Evolutionary conservation across 2,888 invertebrate species (phyloP), one percentile per base, ranked within the genome.

Genomic region (Lepidochrysops patricia): DNA sequence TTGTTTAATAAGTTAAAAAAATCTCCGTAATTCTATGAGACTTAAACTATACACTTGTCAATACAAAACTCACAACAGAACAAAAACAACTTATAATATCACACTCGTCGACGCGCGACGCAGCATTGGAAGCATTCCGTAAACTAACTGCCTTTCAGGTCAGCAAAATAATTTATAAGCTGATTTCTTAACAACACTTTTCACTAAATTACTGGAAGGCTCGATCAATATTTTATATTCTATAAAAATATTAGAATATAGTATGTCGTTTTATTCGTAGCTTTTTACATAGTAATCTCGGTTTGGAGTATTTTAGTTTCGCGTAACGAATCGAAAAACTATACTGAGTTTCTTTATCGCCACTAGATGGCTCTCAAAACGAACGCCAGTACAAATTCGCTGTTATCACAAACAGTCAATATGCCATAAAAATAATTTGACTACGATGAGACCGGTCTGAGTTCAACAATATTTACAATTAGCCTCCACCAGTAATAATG

Each of bases 201-300:
- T 83, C 77, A 82, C 88, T 89, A 89, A 82, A 85, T 87, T 88
- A 89, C 83, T 89, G 88, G 88, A 88, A 89, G 88, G 88, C 88
- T 88, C 78, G 83, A 82, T 88, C 84, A 85, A 85, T 84, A 50
- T 85, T 82, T 84, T 80, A 82, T 85, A 86, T 84, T 85, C 88
- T 88, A 88, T 88, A 89, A 89, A 89, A 89, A 87, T 88, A 88
- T 88, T 88, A 86, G 86, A 87, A 86, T 85, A 87, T 79, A 76
- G 69, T 73, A 77, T 76, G 77, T 79, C 76, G 74, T 74, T 75
- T 71, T 74, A 77, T 77, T 63, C 62, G 74, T 80, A 77, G 77
- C 74, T 77, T 79, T 79, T 80, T 80, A 80, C 78, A 81, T 81
- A 78, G 77, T 78, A 76, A 80, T 79, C 76, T 27, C 43, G 26